Conservation (phyloP, 1,140 invertebrate species). For the Grapholita molesta region DNA sequence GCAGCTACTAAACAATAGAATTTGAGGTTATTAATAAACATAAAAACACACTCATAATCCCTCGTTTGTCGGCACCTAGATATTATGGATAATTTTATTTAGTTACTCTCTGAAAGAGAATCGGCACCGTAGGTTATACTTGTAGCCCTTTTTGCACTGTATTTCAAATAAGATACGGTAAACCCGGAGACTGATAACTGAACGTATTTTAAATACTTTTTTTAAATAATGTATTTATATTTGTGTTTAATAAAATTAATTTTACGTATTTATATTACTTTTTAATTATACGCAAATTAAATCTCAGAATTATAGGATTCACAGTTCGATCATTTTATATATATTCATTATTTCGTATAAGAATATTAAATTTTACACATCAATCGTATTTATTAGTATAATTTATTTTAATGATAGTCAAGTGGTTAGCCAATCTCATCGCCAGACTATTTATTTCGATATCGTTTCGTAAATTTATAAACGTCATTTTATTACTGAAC, state of each 20-base stretch:
- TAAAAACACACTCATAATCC: not conserved
- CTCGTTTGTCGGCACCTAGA: not conserved
- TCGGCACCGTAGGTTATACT: not conserved
- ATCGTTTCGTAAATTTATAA: not conserved
- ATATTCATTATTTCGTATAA: not conserved
- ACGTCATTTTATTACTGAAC: not conserved
- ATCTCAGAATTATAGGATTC: not conserved
- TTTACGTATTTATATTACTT: not conserved
- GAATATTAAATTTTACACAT: slow-evolving; percentile 1
- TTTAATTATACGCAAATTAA: not conserved
- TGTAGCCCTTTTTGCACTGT: not conserved
- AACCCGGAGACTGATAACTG: slow-evolving; percentile 7
- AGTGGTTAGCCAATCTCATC: slow-evolving; percentile 23
- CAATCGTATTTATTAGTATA: not conserved
- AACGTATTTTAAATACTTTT: slow-evolving; percentile 13
- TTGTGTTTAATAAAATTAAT: not conserved
- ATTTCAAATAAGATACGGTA: not conserved
- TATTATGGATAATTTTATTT: not conserved
- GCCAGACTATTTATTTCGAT: slow-evolving; percentile 18
- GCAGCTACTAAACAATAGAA: too few species aligned
- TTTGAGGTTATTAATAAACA: too few species aligned
- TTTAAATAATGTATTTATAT: slow-evolving; percentile 10
- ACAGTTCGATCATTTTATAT: not conserved
- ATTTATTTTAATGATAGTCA: not conserved
- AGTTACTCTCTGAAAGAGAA: not conserved